phyloP scores from a whole-genome alignment of 2,888 invertebrate genomes.

The Nezara viridula region DNA sequence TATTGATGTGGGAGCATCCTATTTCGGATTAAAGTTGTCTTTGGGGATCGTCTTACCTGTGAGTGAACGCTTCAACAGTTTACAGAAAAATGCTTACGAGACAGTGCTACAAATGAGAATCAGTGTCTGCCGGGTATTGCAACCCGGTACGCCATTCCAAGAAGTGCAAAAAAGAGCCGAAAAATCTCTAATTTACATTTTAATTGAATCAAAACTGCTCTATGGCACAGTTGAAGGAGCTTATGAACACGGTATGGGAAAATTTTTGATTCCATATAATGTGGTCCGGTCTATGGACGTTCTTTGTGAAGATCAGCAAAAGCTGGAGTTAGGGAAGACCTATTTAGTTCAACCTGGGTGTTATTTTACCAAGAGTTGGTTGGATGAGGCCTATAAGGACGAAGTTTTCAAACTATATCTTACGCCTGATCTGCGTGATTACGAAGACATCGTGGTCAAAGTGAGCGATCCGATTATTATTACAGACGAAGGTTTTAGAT shows the following conservation, averaged over 20 bases:
- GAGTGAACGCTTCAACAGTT: background rate
- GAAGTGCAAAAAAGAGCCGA: background rate
- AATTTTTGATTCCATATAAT: background rate
- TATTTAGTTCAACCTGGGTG: background rate
- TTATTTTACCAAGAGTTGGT: background rate
- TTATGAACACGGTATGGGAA: background rate
- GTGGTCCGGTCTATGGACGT: background rate
- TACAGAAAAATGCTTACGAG: background rate
- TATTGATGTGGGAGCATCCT: background rate
- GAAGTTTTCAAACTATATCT: background rate
- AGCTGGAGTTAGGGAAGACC: background rate
- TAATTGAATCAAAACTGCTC: background rate
- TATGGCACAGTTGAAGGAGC: slow-evolving; percentile 12
- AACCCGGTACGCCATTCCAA: background rate
- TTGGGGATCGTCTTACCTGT: background rate
- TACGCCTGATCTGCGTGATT: background rate
- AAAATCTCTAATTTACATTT: background rate
- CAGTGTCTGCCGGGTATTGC: background rate
- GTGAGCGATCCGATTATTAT: background rate
- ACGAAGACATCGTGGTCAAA: background rate
- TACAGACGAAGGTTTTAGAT: background rate
- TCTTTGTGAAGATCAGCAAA: background rate
- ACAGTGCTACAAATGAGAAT: background rate
- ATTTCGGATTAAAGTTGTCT: background rate
- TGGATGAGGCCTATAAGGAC: background rate